Evolutionary conservation across 2,113 vertebrate genomes (phyloP).

Genomic region (Speoplatyrhinus poulsoni): DNA sequence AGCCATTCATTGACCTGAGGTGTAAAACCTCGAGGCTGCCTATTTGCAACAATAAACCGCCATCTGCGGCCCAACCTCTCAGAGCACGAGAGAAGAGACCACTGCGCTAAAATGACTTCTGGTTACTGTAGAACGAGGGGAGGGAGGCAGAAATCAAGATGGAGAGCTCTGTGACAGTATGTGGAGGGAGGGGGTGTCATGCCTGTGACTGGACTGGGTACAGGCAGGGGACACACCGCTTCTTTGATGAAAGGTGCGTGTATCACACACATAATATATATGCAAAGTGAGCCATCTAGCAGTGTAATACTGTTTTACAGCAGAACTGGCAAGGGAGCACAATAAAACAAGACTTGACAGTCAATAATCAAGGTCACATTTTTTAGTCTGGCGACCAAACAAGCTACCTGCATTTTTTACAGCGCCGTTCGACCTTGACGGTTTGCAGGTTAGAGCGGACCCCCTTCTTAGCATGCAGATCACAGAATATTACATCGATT

Average conservation of each 20-base stretch:
- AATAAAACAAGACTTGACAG: conserved; percentile 73
- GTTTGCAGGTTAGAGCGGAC: conserved; percentile 61
- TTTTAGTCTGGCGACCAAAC: conserved; percentile 73
- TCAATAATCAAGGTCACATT: conserved; percentile 78
- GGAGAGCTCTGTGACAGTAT: conserved; percentile 10
- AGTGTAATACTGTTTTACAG: conserved; percentile 45
- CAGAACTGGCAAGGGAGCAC: conserved; percentile 40
- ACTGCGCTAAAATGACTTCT: conserved; percentile 58
- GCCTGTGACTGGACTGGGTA: conserved; percentile 1
- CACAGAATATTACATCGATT: conserved; percentile 76
- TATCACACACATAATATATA: conserved; percentile 14
- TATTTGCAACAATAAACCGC: conserved; percentile 82
- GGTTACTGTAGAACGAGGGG: conserved; percentile 47
- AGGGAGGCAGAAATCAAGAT: conserved; percentile 53
- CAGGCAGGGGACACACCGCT: neutral
- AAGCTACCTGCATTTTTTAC: conserved; percentile 72
- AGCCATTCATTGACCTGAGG: conserved; percentile 81
- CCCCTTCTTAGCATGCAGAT: conserved; percentile 76
- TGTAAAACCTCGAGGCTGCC: conserved; percentile 80
- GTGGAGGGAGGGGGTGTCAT: neutral
- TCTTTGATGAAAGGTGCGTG: conserved; percentile 6
- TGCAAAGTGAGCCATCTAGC: conserved; percentile 15
- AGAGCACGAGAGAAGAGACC: conserved; percentile 56
- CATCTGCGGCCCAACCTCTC: conserved; percentile 79
- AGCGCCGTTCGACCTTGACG: conserved; percentile 70